Evolutionary conservation across 2,113 vertebrate species (phyloP).

Genomic region (Catharus fuscescens): DNA sequence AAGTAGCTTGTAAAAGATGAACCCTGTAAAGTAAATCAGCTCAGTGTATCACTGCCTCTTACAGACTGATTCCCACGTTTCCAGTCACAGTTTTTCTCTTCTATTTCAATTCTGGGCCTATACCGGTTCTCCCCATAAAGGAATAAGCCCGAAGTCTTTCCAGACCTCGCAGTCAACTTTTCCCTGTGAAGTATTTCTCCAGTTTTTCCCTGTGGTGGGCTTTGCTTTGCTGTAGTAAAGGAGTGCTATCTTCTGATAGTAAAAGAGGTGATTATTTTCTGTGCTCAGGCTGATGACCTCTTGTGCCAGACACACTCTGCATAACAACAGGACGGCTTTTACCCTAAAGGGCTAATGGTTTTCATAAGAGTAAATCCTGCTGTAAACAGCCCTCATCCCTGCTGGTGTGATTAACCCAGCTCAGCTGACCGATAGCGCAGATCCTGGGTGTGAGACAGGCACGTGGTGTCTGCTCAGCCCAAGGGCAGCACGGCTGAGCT

Average conservation of each 20-base stretch:
- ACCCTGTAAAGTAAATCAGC: not conserved
- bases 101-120: not conserved
- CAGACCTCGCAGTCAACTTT: not conserved
- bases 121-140: not conserved
- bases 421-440: constrained; percentile 4
- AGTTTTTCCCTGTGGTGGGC: not conserved
- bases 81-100: not conserved
- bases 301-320: not conserved
- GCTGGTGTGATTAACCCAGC: not conserved
- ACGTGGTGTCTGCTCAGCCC: not conserved
- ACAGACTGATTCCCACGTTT: not conserved
- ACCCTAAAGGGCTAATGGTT: not conserved
- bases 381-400: not conserved
- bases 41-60: not conserved
- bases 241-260: not conserved
- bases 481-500: not conserved
- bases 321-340: constrained; percentile 12
- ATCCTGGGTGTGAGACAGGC: not conserved
- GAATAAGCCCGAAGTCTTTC: not conserved
- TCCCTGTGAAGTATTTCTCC: not conserved
- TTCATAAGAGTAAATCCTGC: not conserved
- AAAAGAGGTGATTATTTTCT: not conserved
- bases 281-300: not conserved
- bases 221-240: not conserved
- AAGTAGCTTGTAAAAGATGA: not conserved